phyloP scores from a whole-genome alignment of 1,140 invertebrate species.

The Copidosoma floridanum region DNA sequence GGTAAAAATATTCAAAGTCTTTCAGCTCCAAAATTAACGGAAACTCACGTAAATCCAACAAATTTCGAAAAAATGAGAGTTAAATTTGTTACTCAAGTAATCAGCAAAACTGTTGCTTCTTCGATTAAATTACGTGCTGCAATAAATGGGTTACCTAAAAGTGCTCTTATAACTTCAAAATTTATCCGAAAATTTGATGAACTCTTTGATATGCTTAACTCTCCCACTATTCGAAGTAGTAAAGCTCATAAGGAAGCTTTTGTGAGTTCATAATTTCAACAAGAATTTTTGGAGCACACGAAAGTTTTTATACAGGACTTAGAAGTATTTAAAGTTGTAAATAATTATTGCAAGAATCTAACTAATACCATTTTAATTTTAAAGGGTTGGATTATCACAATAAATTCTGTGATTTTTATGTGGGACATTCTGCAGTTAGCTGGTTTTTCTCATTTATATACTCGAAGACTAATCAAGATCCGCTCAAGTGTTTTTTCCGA shows the following conservation, averaged over 20 bases:
- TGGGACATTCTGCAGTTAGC: not conserved
- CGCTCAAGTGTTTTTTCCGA: not conserved
- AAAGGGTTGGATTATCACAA: not conserved
- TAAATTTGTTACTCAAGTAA: not conserved
- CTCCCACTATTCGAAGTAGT: not conserved
- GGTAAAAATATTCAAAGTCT: not conserved
- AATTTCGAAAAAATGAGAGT: not conserved
- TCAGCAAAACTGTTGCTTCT: not conserved
- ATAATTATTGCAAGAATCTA: not conserved
- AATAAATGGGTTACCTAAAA: not conserved
- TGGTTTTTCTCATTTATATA: not conserved
- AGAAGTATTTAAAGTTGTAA: not conserved
- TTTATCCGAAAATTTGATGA: not conserved
- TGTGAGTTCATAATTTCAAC: not conserved
- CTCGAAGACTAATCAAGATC: not conserved
- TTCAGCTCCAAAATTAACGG: not conserved
- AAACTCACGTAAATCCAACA: not conserved
- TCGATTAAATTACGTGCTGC: not conserved
- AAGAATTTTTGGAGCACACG: not conserved
- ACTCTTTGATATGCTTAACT: not conserved
- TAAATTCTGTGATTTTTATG: not conserved
- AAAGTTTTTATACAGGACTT: not conserved
- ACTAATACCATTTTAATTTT: not conserved
- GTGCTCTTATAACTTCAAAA: not conserved
- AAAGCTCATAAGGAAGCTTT: not conserved